Conservation (phyloP, 2,113 vertebrate genomes). For the Vireo altiloquus region DNA sequence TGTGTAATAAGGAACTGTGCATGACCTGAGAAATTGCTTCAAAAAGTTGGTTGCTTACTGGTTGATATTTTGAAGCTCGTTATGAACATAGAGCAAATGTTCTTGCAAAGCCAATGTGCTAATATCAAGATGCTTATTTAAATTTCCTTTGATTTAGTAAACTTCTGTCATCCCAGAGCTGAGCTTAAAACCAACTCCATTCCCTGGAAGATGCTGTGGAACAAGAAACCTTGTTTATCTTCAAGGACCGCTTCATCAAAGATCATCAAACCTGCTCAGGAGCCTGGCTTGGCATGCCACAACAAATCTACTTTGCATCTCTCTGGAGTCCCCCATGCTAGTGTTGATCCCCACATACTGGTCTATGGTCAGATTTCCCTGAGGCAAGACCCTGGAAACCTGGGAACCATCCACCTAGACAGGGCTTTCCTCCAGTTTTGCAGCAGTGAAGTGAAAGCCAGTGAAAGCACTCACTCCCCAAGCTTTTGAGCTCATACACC, state of each 20-base stretch:
- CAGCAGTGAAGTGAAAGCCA: neutral
- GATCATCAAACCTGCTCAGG: neutral
- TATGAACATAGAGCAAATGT: neutral
- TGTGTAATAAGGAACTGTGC: neutral
- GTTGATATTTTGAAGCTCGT: neutral
- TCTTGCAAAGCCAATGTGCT: neutral
- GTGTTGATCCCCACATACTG: neutral
- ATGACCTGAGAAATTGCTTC: neutral
- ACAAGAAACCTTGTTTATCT: neutral
- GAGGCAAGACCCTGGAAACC: neutral
- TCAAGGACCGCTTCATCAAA: neutral
- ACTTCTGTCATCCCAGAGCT: neutral
- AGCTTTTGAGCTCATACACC: neutral
- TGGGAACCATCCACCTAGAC: neutral
- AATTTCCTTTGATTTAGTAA: neutral
- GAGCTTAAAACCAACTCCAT: neutral
- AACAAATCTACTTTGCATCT: neutral
- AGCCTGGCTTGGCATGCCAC: neutral
- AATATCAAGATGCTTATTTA: neutral
- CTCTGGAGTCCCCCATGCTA: fast-evolving
- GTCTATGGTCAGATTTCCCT: neutral
- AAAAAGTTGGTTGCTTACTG: neutral
- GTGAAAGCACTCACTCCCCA: neutral
- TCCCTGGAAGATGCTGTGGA: neutral
- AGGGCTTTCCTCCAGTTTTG: neutral